Base-by-base conservation (phyloP, 2,797 vertebrate genomes). In the Hybognathus amarus region DNA sequence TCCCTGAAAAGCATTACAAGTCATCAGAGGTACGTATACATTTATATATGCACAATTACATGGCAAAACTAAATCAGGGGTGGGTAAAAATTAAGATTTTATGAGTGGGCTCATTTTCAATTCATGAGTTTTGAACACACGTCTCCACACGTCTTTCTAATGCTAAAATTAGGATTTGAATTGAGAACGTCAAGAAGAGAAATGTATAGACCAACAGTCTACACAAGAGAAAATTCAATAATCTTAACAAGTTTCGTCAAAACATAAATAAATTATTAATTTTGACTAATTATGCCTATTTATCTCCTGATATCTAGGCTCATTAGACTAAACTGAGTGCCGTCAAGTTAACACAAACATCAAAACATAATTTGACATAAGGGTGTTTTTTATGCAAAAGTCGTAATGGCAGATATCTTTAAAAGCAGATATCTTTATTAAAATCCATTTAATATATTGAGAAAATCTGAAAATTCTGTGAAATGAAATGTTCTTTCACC, bases 1-100 rank as follows among this genome's bases (percentile, higher is more conserved):
- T 95, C 81, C 94, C 95, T 40, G 95, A 95, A 42, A 95, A 93
- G 79, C 90, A 95, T 88, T 95, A 95, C 90, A 95, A 92, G 89
- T 87, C 93, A 80, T 85, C 90, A 1, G 95, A 96, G 93, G 95
- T 96, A 90, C 2, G 33, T 42, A 71, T n/a, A 70, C 64, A 87
- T 80, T 85, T 50, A 78, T 45, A 85, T 54, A 61, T 76, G 54
- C 45, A 69, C 42, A 77, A 83, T 73, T 70, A 75, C 54, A 82
- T 22, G 59, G 7, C 7, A 36, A 82, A 75, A 76, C 63, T 56
- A 22, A 66, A 64, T 33, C 64, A 24, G 47, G 30, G 5, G 13
- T 56, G 45, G 47, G 45, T 40, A 42, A 80, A 80, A 36, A 40
- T 18, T 40, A 10, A 2, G 42, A 76, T 40, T 59, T 50, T 66